phyloP scores from a whole-genome alignment of 1,140 invertebrate species.

The Pseudomyrmex concolor region DNA sequence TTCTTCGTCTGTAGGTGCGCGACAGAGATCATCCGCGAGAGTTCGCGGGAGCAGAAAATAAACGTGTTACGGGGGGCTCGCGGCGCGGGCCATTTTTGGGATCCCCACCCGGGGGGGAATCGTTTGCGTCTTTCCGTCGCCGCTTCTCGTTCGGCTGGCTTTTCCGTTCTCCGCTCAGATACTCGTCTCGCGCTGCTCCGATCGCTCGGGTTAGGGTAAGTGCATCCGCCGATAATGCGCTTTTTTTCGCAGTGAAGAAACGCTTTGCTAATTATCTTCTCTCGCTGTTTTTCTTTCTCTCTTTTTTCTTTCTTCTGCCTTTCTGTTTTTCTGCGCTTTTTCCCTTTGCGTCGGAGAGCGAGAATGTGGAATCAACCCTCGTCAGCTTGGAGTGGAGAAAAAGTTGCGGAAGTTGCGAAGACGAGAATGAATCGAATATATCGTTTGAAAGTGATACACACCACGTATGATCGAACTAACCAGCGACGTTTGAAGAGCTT shows the following conservation, averaged over 20 bases:
- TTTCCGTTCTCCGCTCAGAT: constrained; percentile 74
- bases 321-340: constrained; percentile 36
- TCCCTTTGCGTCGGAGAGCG: background rate
- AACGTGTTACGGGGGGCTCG: constrained; percentile 69
- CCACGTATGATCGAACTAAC: background rate
- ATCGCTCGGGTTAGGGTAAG: constrained; percentile 83
- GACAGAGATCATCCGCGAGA: constrained; percentile 16
- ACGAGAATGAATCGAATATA: background rate
- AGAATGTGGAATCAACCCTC: constrained; percentile 12
- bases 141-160: constrained; percentile 51
- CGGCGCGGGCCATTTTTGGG: constrained; percentile 85
- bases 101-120: constrained; percentile 78
- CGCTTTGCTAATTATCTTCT: constrained; percentile 14
- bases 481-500: constrained; percentile 20
- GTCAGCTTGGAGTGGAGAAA: background rate
- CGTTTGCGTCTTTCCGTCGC: constrained; percentile 36
- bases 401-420: constrained; percentile 1
- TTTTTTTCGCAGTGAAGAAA: constrained; percentile 32
- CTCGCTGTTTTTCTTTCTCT: background rate
- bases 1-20: constrained; percentile 20
- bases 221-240: constrained; percentile 57
- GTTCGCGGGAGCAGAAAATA: constrained; percentile 72
- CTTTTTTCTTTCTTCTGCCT: constrained; percentile 10
- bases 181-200: constrained; percentile 82
- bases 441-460: background rate